Conservation (phyloP, 2,797 vertebrate species). For the Hafferia zeledoni region DNA sequence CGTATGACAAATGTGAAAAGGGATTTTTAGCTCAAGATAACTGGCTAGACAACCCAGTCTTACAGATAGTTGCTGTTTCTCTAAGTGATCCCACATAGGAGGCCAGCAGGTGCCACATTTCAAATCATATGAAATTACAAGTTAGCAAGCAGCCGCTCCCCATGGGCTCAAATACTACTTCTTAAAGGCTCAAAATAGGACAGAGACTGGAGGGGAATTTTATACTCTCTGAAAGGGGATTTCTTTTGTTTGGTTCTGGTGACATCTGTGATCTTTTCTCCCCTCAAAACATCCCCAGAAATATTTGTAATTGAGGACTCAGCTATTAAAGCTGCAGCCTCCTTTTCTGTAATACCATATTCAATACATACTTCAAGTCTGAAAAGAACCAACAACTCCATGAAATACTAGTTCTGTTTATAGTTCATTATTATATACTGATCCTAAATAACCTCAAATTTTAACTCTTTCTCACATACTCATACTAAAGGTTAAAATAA, state of each 20-base stretch:
- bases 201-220: conserved; percentile 37
- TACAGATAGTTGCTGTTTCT: conserved; percentile 51
- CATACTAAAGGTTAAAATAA: not conserved
- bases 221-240: conserved; percentile 13
- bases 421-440: not conserved
- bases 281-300: not conserved
- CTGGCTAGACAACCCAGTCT: conserved; percentile 33
- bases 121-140: conserved; percentile 81
- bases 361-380: not conserved
- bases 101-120: conserved; percentile 74
- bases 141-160: conserved; percentile 70
- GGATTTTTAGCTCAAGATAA: conserved; percentile 64
- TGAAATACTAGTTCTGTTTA: not conserved
- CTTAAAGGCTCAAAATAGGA: conserved; percentile 62
- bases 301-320: conserved; percentile 7
- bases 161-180: conserved; percentile 70
- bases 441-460: not conserved
- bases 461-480: not conserved
- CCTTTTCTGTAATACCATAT: not conserved
- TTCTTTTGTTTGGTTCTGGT: conserved; percentile 28
- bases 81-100: conserved; percentile 63
- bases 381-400: not conserved
- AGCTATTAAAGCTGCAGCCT: not conserved
- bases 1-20: not conserved
- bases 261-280: conserved; percentile 4